Evolutionary conservation across 2,113 vertebrate genomes (phyloP).

Genomic region (Carassius carassius): DNA sequence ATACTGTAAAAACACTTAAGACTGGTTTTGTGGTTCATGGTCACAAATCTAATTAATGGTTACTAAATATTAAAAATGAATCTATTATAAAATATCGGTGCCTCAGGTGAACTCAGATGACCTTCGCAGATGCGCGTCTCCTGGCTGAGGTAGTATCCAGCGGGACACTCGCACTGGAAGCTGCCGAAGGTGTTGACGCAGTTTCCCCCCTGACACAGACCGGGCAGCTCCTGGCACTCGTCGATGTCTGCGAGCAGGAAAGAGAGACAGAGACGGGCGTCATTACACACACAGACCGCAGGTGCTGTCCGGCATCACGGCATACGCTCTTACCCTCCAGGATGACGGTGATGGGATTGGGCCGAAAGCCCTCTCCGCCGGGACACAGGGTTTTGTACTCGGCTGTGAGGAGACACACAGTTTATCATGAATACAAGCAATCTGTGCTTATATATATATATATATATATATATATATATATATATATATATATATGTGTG

Average conservation of each 20-base stretch:
- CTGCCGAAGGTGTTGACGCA: slow-evolving; percentile 94
- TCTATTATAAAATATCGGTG: too few species aligned
- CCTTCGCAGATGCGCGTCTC: slow-evolving; percentile 89
- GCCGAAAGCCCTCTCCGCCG: slow-evolving; percentile 90
- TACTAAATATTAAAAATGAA: too few species aligned
- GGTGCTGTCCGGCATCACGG: too few species aligned
- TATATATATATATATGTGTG: too few species aligned
- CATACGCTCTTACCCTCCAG: slow-evolving; percentile 82
- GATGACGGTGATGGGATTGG: slow-evolving; percentile 91
- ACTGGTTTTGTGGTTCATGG: too few species aligned
- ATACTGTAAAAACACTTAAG: too few species aligned
- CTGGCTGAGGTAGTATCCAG: slow-evolving; percentile 87
- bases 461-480: too few species aligned
- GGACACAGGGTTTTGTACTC: slow-evolving; percentile 94
- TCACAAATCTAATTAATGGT: too few species aligned
- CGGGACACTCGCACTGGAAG: slow-evolving; percentile 91
- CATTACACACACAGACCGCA: not conserved
- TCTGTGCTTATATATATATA: too few species aligned
- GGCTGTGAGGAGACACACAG: slow-evolving; percentile 68
- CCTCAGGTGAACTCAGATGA: too few species aligned
- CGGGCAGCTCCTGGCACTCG: slow-evolving; percentile 90
- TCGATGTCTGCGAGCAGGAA: slow-evolving; percentile 81
- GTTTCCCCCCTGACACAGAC: slow-evolving; percentile 89
- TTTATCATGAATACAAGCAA: not conserved
- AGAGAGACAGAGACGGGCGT: not conserved